Evolutionary conservation across 2,113 vertebrate genomes (phyloP), one percentile per base, ranked within the genome.

Genomic region (Peromyscus polionotus): DNA sequence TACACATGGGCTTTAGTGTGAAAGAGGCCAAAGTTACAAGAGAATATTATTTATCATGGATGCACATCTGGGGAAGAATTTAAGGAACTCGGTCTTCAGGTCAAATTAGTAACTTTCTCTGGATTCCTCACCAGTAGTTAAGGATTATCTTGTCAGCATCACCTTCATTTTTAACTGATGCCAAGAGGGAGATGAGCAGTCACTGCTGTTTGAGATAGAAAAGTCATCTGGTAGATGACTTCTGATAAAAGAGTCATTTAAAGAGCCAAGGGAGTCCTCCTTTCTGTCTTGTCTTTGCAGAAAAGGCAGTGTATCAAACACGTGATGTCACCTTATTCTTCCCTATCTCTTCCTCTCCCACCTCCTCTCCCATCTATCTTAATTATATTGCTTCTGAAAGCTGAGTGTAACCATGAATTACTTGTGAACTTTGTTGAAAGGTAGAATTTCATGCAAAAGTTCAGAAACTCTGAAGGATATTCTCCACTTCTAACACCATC

Each of bases 1-100:
- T 84, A 31, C 51, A 92, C 70, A 36, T 67, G 92, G 75, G 76
- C 28, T 54, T 84, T n/a, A 1, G 28, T 51, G 19, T 77, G 42
- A 94, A 91, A 86, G 0, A 4, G 57, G 72, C 88, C 93, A 91
- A 83, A 91, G 84, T 61, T 39, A 96, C 84, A 94, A 17, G 10
- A 72, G 42, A 67, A 65, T 72, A 26, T 67, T 68, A 16, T 17
- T 93, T 90, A 93, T 88, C 26, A 61, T 81, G 73, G 68, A 45
- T 54, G 4, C 59, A 39, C 65, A 45, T 67, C 39, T 88, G 6
- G 54, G 73, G 88, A 79, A 97, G 59, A 92, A 61, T 72, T 39
- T 12, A 91, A 88, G 22, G 75, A 33, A 24, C 61, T 95, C 13
- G 67, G 13, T 31, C 45, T 92, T 10, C 7, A 59, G 85, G 31